phyloP scores from a whole-genome alignment of 2,888 invertebrate genomes.

The Tillus elongatus region DNA sequence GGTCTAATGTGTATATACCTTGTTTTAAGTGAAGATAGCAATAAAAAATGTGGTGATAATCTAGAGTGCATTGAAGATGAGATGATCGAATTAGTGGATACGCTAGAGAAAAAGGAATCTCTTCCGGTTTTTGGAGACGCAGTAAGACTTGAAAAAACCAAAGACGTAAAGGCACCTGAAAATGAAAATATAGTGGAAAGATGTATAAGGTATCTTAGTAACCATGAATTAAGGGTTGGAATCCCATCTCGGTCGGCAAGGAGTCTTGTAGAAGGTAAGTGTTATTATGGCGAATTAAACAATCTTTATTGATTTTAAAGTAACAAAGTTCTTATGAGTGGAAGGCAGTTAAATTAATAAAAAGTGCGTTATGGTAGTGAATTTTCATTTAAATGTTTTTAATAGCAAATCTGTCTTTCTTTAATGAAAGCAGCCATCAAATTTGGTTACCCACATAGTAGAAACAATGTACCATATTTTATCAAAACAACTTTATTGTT shows the following conservation, averaged over 20 bases:
- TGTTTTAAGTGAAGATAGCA: constrained; percentile 17
- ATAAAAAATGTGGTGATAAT: constrained; percentile 30
- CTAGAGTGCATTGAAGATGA: constrained; percentile 38
- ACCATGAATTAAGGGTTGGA: constrained; percentile 43
- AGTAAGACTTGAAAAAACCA: constrained; percentile 35
- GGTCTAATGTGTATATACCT: constrained; percentile 13
- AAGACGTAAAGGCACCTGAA: constrained; percentile 25
- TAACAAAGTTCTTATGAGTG: too few species aligned
- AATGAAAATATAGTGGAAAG: constrained; percentile 43
- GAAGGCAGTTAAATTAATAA: too few species aligned
- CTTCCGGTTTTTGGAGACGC: constrained; percentile 40
- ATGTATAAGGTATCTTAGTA: constrained; percentile 42
- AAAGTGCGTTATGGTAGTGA: too few species aligned
- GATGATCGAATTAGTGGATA: constrained; percentile 42
- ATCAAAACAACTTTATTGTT: too few species aligned
- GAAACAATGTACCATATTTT: too few species aligned
- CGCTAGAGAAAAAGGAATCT: constrained; percentile 40
- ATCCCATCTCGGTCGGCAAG: constrained; percentile 38
- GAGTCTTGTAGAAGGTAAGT: constrained; percentile 24
- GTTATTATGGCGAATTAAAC: too few species aligned
- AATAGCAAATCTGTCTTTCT: too few species aligned
- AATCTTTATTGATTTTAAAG: too few species aligned
- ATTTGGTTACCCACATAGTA: too few species aligned
- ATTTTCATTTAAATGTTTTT: too few species aligned
- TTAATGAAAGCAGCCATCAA: too few species aligned